Evolutionary conservation across 1,140 invertebrate species (phyloP), one percentile per base, ranked within the genome.

Genomic region (Drosophila persimilis): DNA sequence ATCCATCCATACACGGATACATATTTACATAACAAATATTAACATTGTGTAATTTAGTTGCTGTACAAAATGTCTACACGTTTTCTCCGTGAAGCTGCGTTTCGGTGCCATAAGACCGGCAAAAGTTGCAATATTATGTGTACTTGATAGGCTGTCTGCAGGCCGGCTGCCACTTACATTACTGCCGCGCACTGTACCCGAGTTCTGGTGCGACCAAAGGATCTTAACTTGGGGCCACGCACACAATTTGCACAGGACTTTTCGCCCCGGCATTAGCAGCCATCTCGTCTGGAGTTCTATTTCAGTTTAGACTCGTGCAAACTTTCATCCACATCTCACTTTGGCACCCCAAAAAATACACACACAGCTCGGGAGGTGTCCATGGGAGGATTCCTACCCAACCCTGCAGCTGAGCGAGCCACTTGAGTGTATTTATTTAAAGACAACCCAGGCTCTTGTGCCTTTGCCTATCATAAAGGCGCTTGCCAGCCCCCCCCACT

Each of bases 31-130:
- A 50, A 55, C 84, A 88, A 88, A 88, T 88, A 88, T 88, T 88
- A 83, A 77, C 84, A 79, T 88, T 79, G 83, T 83, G 83, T 83
- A 88, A 88, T 88, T 88, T 88, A 88, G 84, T 88, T 88, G 83
- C 73, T 75, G 62, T 70, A 72, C 72, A 67, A 79, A 84, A 81
- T 81, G 74, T 86, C 75, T 80, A 69, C 63, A 69, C 35, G 35
- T 39, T 39, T 39, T 39, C 35, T 13, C 11, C 4, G 17, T 17
- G 17, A 43, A 20, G 55, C 51, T 43, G 43, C 43, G 24, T 20
- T 41, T 26, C 29, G 4, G 2, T 0, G 31, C 3, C 20, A 15
- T 47, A 26, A 11, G 15, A 35, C 11, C 3, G 11, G 3, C 11
- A 24, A 6, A 35, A 4, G 9, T 11, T 35, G 9, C 9, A 11